These are phyloP conservation scores for Acanthococcus lagerstroemiae DNA, from an alignment of 2,888 invertebrate genomes.

Conservation along the genomic window DNA sequence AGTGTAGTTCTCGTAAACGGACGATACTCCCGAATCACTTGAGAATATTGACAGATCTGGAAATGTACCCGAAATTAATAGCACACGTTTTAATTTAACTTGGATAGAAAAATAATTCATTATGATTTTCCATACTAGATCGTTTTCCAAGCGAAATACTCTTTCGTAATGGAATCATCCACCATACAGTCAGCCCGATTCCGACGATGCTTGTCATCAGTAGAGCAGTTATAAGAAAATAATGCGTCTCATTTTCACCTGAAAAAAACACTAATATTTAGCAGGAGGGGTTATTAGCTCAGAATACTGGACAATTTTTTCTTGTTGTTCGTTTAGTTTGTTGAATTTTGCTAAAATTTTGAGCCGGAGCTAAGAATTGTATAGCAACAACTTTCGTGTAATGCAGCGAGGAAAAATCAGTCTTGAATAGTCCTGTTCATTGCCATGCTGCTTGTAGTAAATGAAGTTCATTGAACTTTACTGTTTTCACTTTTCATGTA, in stretches of 20 bases:
- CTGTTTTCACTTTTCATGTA: too few relatives aligned
- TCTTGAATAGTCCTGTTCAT: too few relatives aligned
- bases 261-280: too few relatives aligned
- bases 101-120: background rate
- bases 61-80: background rate
- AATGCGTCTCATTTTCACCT: conserved; percentile 11
- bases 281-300: too few relatives aligned
- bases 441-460: too few relatives aligned
- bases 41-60: conserved; percentile 31
- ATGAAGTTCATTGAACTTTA: too few relatives aligned
- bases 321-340: too few relatives aligned
- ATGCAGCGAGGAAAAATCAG: too few relatives aligned
- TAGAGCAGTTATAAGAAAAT: conserved; percentile 8
- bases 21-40: conserved; percentile 10
- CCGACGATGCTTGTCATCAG: conserved; percentile 15
- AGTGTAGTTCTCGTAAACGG: conserved; percentile 29
- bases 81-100: background rate
- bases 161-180: conserved; percentile 18
- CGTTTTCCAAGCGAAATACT: conserved; percentile 14
- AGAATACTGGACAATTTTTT: too few relatives aligned
- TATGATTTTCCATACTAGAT: conserved; percentile 6
- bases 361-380: too few relatives aligned
- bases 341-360: too few relatives aligned
- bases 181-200: conserved; percentile 19
- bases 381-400: too few relatives aligned